These are phyloP conservation scores for Syrista parreyssii DNA, from an alignment of 2,888 invertebrate genomes.

Conservation along the genomic window DNA sequence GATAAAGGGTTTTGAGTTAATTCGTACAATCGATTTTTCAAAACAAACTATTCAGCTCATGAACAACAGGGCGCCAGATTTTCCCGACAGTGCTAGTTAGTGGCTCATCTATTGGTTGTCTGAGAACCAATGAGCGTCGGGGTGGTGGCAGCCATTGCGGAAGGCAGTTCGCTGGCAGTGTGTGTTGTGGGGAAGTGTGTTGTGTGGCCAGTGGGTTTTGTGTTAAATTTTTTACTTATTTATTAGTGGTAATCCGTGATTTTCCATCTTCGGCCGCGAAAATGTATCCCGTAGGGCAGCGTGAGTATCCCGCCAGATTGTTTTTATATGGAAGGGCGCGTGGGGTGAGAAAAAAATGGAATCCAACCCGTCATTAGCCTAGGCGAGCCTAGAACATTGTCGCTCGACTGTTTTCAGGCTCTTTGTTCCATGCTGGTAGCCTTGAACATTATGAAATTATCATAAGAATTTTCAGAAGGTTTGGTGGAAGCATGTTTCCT, in stretches of 20 bases:
- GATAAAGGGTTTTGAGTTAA: neutral
- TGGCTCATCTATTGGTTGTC: slow-evolving; percentile 34
- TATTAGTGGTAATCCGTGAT: slow-evolving; percentile 60
- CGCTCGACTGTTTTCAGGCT: slow-evolving; percentile 32
- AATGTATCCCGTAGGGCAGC: slow-evolving; percentile 78
- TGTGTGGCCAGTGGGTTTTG: slow-evolving; percentile 61
- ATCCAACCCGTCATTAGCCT: slow-evolving; percentile 32
- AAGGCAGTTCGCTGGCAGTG: slow-evolving; percentile 46
- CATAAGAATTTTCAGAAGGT: neutral
- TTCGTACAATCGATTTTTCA: neutral
- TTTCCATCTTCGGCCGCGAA: slow-evolving; percentile 56
- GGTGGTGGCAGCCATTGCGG: slow-evolving; percentile 40
- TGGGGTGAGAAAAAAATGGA: slow-evolving; percentile 12
- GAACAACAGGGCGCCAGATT: neutral
- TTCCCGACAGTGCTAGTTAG: slow-evolving; percentile 4
- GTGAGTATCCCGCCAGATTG: slow-evolving; percentile 67
- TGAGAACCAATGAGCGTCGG: slow-evolving; percentile 38
- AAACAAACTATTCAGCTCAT: neutral
- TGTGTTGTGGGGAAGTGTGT: slow-evolving; percentile 62
- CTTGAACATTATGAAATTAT: neutral
- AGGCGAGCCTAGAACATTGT: slow-evolving; percentile 45
- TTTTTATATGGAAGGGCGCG: slow-evolving; percentile 16
- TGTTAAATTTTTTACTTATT: slow-evolving; percentile 61
- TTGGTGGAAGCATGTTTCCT: neutral
- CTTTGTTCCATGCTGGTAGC: slow-evolving; percentile 34